Conservation (phyloP, 53 echinoderm and acorn worm species). For the Antedon mediterranea region DNA sequence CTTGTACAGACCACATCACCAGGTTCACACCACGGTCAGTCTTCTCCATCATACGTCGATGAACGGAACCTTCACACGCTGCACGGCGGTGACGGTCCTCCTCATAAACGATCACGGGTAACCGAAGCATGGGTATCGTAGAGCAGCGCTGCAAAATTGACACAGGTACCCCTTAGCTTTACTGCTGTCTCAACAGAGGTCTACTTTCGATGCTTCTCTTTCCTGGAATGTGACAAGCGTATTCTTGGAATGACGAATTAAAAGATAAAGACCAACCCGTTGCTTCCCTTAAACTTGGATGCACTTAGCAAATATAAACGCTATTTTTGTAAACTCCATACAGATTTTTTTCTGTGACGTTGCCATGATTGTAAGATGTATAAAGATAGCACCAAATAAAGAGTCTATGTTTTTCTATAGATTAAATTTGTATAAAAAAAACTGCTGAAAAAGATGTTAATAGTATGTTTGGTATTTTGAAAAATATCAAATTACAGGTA, state of each 20-base stretch:
- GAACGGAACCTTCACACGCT: constrained; percentile 30
- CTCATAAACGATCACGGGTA: constrained; percentile 68
- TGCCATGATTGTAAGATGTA: not conserved
- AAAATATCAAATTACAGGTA: too few species aligned
- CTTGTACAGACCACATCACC: constrained; percentile 42
- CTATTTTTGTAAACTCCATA: not conserved
- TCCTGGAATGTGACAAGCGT: not conserved
- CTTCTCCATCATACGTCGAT: constrained; percentile 44
- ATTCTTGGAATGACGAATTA: not conserved
- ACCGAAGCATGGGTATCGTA: constrained; percentile 62
- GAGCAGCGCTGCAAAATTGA: not conserved
- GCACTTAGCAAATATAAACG: not conserved
- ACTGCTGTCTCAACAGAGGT: not conserved
- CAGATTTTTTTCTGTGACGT: not conserved
- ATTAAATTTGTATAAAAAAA: not conserved
- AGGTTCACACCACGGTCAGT: constrained; percentile 31
- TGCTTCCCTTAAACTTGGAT: not conserved
- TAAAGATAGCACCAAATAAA: not conserved
- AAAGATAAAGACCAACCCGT: not conserved
- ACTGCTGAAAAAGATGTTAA: not conserved
- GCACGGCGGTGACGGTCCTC: constrained; percentile 64
- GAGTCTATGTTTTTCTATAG: not conserved
- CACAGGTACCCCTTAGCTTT: not conserved
- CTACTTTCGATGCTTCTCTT: not conserved
- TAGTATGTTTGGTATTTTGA: not conserved